Conservation (phyloP, 2,888 invertebrate species). For the Drosophila borborema region DNA sequence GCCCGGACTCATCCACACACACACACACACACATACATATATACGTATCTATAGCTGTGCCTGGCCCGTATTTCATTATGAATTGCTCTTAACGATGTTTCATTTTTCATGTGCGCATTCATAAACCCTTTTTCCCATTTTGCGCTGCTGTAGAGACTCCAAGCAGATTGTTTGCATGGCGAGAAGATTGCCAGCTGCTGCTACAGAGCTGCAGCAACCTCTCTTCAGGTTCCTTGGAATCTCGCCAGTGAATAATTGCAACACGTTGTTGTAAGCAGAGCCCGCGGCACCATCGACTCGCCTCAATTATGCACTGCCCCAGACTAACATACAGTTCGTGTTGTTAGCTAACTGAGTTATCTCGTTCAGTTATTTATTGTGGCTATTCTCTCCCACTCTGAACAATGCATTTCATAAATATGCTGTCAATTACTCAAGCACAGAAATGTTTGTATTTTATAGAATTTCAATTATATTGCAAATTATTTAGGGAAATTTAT, state of each 20-base stretch:
- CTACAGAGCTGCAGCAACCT: not conserved
- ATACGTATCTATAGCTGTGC: constrained; percentile 8
- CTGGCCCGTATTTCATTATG: constrained; percentile 83
- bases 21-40: constrained; percentile 15
- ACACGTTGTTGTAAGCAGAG: constrained; percentile 67
- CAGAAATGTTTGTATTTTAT: not conserved
- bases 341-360: constrained; percentile 33
- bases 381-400: not conserved
- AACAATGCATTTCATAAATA: constrained; percentile 1
- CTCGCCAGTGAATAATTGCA: constrained; percentile 73
- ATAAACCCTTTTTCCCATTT: constrained; percentile 81
- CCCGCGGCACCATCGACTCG: constrained; percentile 41
- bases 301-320: constrained; percentile 50
- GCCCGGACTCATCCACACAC: constrained; percentile 11
- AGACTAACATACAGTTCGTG: constrained; percentile 9
- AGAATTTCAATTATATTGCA: not conserved
- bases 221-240: constrained; percentile 8
- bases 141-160: constrained; percentile 47
- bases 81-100: constrained; percentile 85
- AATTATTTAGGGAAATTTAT: not conserved
- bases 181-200: constrained; percentile 46
- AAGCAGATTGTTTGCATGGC: constrained; percentile 61
- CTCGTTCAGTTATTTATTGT: not conserved
- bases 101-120: constrained; percentile 85
- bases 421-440: not conserved